Evolutionary conservation across 2,797 vertebrate species (phyloP), one percentile per base, ranked within the genome.

Genomic region (Coregonus suidteri): DNA sequence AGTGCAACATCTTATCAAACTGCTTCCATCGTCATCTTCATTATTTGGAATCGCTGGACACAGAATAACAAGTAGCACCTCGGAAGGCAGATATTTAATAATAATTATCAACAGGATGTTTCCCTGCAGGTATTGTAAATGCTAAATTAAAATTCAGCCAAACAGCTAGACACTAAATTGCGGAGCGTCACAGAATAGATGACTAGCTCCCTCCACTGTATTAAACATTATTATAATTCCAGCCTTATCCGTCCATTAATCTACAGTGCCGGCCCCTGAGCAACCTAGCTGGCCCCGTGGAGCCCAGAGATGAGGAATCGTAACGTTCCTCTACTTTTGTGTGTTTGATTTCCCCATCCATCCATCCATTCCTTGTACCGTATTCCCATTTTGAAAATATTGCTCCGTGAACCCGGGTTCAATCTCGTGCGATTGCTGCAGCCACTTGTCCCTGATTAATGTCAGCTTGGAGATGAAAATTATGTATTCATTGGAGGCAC

Each of bases 391-490:
- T 85, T 71, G 76, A 31, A 75, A 87, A 77, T 52, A 82, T 69
- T 81, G 78, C 83, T 84, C 77, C 74, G 77, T 86, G 82, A 87
- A 87, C 79, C 16, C 35, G 62, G 54, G n/a, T 71, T 79, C 74
- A 83, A 88, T 83, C 82, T 85, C 77, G 51, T 30, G 76, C 83
- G 83, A 87, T 84, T 84, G 78, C 88, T 75, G 59, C 75, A 67
- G 77, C 62, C 11, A 25, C 80, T 59, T 31, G 54, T 77, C 72
- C 72, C 79, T 86, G 89, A 91, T 92, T 92, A 92, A 92, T 89
- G 83, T 90, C 80, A 75, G 83, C 79, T 83, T 85, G 88, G 85
- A 80, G 82, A 90, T 83, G 84, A 79, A 88, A 92, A 90, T 86
- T 5, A 86, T 80, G 80, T 80, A 87, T 89, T 90, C 82, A 73